These are phyloP conservation scores for Epizoanthus fatuus DNA, from an alignment of 92 coral and sea anemone species.

Conservation along the genomic window DNA sequence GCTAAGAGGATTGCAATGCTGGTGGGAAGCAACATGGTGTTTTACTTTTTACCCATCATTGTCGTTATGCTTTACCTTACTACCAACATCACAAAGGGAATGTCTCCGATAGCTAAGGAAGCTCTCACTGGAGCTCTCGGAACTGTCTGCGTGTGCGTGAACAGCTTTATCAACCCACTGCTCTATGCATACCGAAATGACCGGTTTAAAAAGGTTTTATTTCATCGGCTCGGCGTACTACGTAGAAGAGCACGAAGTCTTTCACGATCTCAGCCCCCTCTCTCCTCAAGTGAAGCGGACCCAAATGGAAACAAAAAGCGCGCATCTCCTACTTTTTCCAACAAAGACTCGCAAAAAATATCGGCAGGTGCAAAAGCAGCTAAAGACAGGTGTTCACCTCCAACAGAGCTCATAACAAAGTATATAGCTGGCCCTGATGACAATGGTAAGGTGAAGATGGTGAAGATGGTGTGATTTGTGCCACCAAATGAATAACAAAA, in stretches of 20 bases:
- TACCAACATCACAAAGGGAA: conserved; percentile 64
- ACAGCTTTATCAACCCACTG: conserved; percentile 83
- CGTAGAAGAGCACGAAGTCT: neutral
- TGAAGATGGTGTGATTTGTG: too few species aligned
- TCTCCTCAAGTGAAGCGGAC: neutral
- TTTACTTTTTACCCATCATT: conserved; percentile 75
- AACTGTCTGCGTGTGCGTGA: conserved; percentile 73
- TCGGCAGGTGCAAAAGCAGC: neutral
- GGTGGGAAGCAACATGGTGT: conserved; percentile 75
- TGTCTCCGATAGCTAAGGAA: conserved; percentile 69
- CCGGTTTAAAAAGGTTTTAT: conserved; percentile 61
- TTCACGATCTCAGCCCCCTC: neutral
- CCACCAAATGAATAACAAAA: too few species aligned
- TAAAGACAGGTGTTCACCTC: neutral
- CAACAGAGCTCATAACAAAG: neutral
- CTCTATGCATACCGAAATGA: conserved; percentile 84
- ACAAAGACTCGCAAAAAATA: neutral
- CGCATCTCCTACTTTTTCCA: neutral
- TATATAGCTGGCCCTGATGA: neutral
- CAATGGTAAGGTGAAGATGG: neutral
- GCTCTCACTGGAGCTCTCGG: conserved; percentile 78
- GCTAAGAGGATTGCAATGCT: conserved; percentile 76
- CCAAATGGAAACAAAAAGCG: neutral
- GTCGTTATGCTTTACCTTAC: conserved; percentile 74
- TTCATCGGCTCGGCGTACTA: conserved; percentile 7